Conservation (phyloP, 2,113 vertebrate species). For the Apaloderma vittatum region DNA sequence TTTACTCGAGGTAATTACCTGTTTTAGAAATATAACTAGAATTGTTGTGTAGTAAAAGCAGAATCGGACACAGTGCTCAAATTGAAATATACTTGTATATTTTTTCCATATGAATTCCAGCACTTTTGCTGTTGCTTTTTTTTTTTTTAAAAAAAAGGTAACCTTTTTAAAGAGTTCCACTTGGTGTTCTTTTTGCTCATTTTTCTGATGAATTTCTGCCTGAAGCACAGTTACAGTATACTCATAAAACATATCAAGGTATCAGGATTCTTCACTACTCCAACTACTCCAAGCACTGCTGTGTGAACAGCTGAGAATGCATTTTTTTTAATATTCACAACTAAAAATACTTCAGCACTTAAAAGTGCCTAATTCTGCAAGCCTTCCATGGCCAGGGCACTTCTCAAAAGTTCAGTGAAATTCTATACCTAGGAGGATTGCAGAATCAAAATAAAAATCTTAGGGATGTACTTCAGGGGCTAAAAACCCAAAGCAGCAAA, state of each 20-base stretch:
- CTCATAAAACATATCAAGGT: conserved; percentile 48
- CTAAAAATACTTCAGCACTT: conserved; percentile 28
- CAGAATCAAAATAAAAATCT: neutral
- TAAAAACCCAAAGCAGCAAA: neutral
- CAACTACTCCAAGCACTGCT: conserved; percentile 15
- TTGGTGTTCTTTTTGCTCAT: conserved; percentile 8
- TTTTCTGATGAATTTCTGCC: conserved; percentile 66
- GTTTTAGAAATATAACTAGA: neutral
- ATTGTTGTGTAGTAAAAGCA: neutral
- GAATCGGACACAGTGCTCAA: neutral
- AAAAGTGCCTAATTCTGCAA: neutral
- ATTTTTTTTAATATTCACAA: conserved; percentile 47
- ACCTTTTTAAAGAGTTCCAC: neutral
- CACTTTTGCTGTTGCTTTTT: neutral
- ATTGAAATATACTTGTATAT: neutral
- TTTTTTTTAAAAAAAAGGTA: neutral
- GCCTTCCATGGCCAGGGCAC: neutral
- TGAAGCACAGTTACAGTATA: conserved; percentile 42
- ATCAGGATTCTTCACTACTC: conserved; percentile 51
- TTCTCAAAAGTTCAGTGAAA: neutral
- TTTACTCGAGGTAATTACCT: neutral
- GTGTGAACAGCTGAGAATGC: conserved; percentile 48
- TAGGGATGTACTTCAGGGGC: neutral
- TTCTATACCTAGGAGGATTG: neutral
- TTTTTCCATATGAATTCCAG: neutral